phyloP scores from a whole-genome alignment of 1,140 invertebrate species.

The Hyposmocoma kahamanoa region DNA sequence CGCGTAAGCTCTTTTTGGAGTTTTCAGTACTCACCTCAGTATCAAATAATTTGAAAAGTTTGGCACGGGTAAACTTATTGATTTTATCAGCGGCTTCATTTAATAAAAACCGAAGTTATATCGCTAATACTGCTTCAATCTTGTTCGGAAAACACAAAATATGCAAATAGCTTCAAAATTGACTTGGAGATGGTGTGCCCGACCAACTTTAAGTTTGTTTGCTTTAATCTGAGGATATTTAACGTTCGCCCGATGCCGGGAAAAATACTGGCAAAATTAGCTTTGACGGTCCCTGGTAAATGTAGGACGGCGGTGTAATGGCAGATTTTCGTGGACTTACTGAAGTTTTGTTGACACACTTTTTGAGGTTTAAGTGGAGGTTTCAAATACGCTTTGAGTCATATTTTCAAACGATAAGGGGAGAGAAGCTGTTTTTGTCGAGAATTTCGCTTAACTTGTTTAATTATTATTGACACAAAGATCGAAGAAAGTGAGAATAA shows the following conservation, averaged over 20 bases:
- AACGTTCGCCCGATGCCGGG: background rate
- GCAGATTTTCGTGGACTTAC: too few species aligned
- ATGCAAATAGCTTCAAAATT: conserved; percentile 41
- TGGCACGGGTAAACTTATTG: background rate
- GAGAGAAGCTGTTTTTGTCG: too few species aligned
- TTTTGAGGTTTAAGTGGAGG: too few species aligned
- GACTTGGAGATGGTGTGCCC: conserved; percentile 22
- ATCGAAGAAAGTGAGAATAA: too few species aligned
- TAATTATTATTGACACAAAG: too few species aligned
- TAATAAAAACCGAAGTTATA: conserved; percentile 18
- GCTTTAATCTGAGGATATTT: conserved; percentile 5
- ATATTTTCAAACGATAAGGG: too few species aligned
- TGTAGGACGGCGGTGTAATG: background rate
- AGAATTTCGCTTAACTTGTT: too few species aligned
- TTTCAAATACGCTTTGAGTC: too few species aligned
- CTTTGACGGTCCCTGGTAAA: background rate
- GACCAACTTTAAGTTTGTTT: conserved; percentile 19
- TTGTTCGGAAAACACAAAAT: conserved; percentile 24
- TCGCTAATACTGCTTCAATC: conserved; percentile 13
- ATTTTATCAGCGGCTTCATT: conserved; percentile 1
- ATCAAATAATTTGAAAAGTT: conserved; percentile 3
- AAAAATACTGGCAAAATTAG: background rate
- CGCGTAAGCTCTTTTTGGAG: too few species aligned
- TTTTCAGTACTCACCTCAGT: background rate
- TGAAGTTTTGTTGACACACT: too few species aligned